These are phyloP conservation scores for Zootermopsis nevadensis DNA, from an alignment of 2,888 invertebrate genomes.

Conservation along the genomic window DNA sequence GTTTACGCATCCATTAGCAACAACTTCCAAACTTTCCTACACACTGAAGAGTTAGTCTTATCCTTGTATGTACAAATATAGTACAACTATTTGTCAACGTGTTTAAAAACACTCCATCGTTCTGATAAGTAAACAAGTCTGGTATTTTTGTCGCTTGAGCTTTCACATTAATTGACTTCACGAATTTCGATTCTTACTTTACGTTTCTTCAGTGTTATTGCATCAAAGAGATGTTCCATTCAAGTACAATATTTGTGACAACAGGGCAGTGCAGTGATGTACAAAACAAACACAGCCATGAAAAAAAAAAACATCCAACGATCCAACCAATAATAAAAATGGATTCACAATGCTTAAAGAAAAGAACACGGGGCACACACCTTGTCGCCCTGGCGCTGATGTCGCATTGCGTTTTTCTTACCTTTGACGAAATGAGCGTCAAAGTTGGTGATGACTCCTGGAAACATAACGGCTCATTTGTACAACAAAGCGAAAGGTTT, in stretches of 20 bases:
- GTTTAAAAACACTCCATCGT: too few species aligned
- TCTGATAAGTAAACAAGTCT: too few species aligned
- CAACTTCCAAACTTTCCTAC: too few species aligned
- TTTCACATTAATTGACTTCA: background rate
- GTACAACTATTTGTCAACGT: too few species aligned
- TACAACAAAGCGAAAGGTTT: background rate
- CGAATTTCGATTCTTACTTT: background rate
- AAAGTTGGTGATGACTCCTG: conserved; percentile 84
- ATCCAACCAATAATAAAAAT: background rate
- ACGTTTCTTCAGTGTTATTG: background rate
- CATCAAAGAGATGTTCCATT: background rate
- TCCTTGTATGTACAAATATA: too few species aligned
- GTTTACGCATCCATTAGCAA: too few species aligned
- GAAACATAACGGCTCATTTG: conserved; percentile 58
- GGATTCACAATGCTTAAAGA: conserved; percentile 27
- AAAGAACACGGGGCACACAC: conserved; percentile 45
- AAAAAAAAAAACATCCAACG: background rate
- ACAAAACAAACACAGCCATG: background rate
- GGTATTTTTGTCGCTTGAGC: too few species aligned
- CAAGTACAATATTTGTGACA: background rate
- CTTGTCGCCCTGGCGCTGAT: conserved; percentile 47
- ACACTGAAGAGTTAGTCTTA: too few species aligned
- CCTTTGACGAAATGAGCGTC: conserved; percentile 83
- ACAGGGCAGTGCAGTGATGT: conserved; percentile 17
- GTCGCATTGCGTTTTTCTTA: conserved; percentile 64